phyloP scores from a whole-genome alignment of 2,113 vertebrate species.

The Galemys pyrenaicus region DNA sequence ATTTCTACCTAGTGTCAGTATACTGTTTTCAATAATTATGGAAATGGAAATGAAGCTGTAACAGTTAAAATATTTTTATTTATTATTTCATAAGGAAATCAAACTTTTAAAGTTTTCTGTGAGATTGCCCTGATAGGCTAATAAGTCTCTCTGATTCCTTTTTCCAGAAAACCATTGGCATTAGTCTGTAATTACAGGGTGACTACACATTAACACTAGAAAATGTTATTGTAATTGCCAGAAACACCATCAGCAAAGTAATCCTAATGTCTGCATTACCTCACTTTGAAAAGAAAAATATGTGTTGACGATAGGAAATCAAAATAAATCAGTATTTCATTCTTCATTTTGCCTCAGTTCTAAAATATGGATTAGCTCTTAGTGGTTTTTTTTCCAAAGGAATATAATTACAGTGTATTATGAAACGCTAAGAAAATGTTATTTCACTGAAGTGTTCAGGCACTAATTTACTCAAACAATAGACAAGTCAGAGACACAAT shows the following conservation, averaged over 20 bases:
- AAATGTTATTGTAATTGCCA: slow-evolving; percentile 48
- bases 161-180: not conserved
- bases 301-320: slow-evolving; percentile 53
- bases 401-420: slow-evolving; percentile 41
- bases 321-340: slow-evolving; percentile 54
- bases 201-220: not conserved
- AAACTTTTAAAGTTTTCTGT: not conserved
- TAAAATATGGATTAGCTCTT: slow-evolving; percentile 45
- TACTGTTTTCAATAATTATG: not conserved
- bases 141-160: not conserved
- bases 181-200: slow-evolving; percentile 38
- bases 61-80: not conserved
- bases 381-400: not conserved
- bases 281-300: slow-evolving; percentile 58
- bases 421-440: slow-evolving; percentile 22
- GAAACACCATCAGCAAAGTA: slow-evolving; percentile 14
- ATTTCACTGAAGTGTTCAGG: slow-evolving; percentile 41
- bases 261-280: slow-evolving; percentile 27
- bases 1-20: not conserved
- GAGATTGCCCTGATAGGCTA: not conserved
- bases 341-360: slow-evolving; percentile 59
- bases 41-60: not conserved
- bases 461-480: slow-evolving; percentile 37
- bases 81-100: slow-evolving; percentile 39
- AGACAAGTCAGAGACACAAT: slow-evolving; percentile 19